Base-by-base conservation (phyloP, 2,797 vertebrate species). In the Apogon talboti region DNA sequence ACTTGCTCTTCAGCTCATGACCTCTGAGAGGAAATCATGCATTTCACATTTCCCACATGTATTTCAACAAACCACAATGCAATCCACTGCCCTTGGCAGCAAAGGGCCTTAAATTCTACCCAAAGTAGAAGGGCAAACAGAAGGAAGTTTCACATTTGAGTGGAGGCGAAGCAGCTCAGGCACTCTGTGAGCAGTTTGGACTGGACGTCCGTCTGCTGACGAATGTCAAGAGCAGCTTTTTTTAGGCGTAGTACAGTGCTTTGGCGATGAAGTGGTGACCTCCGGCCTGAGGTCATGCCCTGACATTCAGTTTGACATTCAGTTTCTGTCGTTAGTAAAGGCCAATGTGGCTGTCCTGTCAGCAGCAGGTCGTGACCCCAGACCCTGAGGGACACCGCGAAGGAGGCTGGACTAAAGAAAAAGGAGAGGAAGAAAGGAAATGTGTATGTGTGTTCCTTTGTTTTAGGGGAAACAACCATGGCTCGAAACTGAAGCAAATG, bases 251-350 rank as follows among this genome's bases (percentile, higher is more conserved):
- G 62, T 42, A 44, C 19, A 16, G 41, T 16, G 16, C 64, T 70
- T 24, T 47, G 37, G 16, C 41, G 63, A 14, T 57, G 79, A 61
- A 59, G 58, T 24, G 33, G 41, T 43, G 65, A 83, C 61, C 76
- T 14, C 9, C 62, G 53, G 67, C 76, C 68, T 24, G 66, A 56
- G 81, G 82, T 85, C 76, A 76, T 6, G 52, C 54, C 62, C 59
- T 85, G 90, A 88, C 84, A 92, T 92, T 93, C 83, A 91, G 73
- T 55, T 12, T 83, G 91, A 86, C 89, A 92, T 92, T 93, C 78
- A 55, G 78, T 56, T 76, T 54, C 63, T 74, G 40, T 58, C 65
- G 44, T 61, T 12, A 12, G 46, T 77, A 81, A 89, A 88, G 90
- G 86, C 87, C 76, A 85, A 59, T 6, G 7, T 50, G 54, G 53